phyloP scores from a whole-genome alignment of 92 coral and sea anemone species.

The Zoanthus gigantus region DNA sequence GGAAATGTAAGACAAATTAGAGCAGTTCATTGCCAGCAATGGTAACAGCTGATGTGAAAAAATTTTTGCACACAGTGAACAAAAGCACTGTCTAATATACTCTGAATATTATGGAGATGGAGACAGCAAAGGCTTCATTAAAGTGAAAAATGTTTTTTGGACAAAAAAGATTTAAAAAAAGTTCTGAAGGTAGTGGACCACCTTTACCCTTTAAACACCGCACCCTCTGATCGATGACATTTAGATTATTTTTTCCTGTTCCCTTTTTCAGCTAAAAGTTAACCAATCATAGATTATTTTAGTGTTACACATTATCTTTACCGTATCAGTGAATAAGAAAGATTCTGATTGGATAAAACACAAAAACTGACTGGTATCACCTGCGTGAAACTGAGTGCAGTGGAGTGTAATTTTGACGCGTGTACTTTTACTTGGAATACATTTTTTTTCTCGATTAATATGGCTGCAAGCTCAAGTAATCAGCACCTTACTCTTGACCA shows the following conservation, averaged over 20 bases:
- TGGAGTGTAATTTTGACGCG: neutral
- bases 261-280: constrained; percentile 1
- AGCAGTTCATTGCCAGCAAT: constrained; percentile 38
- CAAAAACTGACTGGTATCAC: neutral
- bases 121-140: constrained; percentile 48
- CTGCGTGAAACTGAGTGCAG: neutral
- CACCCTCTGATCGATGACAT: neutral
- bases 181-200: neutral
- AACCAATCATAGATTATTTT: constrained; percentile 1
- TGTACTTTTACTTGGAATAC: constrained; percentile 1
- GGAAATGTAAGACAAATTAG: constrained; percentile 36
- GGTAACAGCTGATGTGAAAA: constrained; percentile 40
- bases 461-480: constrained; percentile 6
- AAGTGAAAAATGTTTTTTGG: constrained; percentile 28
- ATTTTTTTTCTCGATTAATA: neutral
- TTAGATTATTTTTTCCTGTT: neutral
- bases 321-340: neutral
- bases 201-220: neutral
- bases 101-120: constrained; percentile 32
- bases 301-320: neutral
- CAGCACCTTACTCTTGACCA: constrained; percentile 1
- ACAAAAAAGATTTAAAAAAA: constrained; percentile 39
- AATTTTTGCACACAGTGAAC: neutral
- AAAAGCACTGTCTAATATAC: neutral
- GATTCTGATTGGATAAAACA: neutral